Evolutionary conservation across 2,888 invertebrate species (phyloP), one percentile per base, ranked within the genome.

Genomic region (Polydrusus pterygomalis): DNA sequence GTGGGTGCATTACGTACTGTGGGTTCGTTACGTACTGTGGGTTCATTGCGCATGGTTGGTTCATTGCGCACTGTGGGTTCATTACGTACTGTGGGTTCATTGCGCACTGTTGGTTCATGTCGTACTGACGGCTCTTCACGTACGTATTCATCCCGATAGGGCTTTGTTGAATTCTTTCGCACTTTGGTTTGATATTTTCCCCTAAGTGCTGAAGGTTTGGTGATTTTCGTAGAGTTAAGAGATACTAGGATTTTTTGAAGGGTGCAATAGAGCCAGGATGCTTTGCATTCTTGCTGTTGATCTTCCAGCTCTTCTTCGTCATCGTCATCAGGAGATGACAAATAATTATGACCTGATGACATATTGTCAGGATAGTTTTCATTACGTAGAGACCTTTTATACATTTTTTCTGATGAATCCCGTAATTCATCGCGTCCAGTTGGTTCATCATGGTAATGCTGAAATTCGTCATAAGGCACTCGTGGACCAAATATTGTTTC

Each of bases 21-120:
- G 3, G 51, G 51, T 2, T 51, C 11, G 10, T 51, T 51, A 9
- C 10, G 51, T 20, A 51, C 51, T 20, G 20, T 51, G 10, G 51
- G 25, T 5, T 54, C 54, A 25, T 13, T 25, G 3, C 25, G 51
- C 25, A 51, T 2, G 10, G 51, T 25, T 25, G 51, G 51, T 2
- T 54, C 54, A 54, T 25, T 13, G 18, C 18, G 51, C 20, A 51
- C 20, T 20, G 51, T 47, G 11, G 56, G 34, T 56, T 30, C 34
- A 56, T 34, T 10, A 11, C 1, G n/a, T n/a, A 15, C 25, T 54
- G 25, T 13, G 10, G 25, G 54, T 54, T 25, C 25, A 25, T 13
- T 54, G 7, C 34, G 30, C 15, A 56, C 30, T 47, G 51, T 47
- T 34, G 34, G 56, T n/a, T 56, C 56, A 15, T 56, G 2, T n/a